Conservation (phyloP, 2,888 invertebrate species). For the Xanthia icteritia region DNA sequence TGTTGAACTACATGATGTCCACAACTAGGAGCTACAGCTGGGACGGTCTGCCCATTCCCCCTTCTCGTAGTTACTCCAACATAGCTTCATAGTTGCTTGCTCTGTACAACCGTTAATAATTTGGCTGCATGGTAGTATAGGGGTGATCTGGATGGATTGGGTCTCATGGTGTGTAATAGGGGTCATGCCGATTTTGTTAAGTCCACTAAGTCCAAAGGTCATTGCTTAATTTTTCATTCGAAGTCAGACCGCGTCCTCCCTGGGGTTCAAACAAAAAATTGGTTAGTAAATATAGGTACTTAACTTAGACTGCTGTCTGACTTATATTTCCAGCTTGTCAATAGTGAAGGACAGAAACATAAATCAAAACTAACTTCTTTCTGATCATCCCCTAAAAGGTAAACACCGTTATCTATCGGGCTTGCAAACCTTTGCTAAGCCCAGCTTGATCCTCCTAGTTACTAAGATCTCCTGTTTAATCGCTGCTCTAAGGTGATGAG, state of each 20-base stretch:
- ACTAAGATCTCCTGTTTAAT: background rate
- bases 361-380: background rate
- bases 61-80: background rate
- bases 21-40: slow-evolving; percentile 23
- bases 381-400: no score
- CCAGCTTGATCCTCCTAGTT: background rate
- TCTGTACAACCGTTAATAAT: background rate
- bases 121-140: background rate
- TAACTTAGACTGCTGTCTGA: background rate
- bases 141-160: background rate
- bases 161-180: background rate
- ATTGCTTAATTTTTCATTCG: background rate
- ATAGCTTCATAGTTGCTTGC: background rate
- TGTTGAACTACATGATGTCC: slow-evolving; percentile 33
- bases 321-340: background rate
- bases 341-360: background rate
- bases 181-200: background rate
- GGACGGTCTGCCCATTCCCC: background rate
- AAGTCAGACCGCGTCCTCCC: background rate
- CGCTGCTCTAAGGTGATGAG: no score
- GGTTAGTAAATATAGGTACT: background rate
- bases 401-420: no score
- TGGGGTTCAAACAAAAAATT: background rate
- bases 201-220: background rate
- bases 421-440: background rate